Percentiles rank a stretch among this genome's conserved stretches.
Conservation (phyloP, 2,888 invertebrate genomes). For the Stenchaetothrips biformis region DNA sequence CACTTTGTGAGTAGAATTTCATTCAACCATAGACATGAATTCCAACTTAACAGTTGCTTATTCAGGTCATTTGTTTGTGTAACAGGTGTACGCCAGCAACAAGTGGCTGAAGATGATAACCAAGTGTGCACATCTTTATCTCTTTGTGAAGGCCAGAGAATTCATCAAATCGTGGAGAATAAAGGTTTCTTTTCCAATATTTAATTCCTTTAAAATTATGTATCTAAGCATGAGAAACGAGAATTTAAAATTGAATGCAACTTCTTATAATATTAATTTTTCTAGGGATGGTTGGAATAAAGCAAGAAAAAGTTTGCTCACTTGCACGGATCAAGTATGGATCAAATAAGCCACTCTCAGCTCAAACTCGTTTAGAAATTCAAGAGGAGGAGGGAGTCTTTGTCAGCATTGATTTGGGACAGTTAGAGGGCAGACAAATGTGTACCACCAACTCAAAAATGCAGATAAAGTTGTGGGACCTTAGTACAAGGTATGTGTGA, state of each 20-base stretch:
- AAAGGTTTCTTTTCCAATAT: neutral
- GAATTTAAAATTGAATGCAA: neutral
- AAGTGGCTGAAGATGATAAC: neutral
- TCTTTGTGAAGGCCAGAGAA: neutral
- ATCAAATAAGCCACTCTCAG: neutral
- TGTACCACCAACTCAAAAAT: neutral
- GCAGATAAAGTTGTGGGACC: neutral
- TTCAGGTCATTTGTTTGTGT: neutral
- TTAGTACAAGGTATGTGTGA: neutral
- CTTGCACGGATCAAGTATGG: neutral
- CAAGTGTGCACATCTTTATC: neutral
- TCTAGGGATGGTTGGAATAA: neutral
- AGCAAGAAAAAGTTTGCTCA: conserved; percentile 5
- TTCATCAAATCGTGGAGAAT: neutral
- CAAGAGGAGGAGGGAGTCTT: neutral
- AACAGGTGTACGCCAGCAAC: neutral
- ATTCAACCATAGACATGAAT: neutral
- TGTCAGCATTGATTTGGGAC: neutral
- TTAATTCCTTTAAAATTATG: neutral
- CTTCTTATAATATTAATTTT: neutral
- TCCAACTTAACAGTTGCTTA: neutral
- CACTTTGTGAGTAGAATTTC: neutral
- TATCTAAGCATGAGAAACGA: no score
- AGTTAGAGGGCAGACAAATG: neutral
- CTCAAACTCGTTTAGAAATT: neutral